Evolutionary conservation across 2,888 invertebrate species (phyloP).

Genomic region (Taphrorychus bicolor): DNA sequence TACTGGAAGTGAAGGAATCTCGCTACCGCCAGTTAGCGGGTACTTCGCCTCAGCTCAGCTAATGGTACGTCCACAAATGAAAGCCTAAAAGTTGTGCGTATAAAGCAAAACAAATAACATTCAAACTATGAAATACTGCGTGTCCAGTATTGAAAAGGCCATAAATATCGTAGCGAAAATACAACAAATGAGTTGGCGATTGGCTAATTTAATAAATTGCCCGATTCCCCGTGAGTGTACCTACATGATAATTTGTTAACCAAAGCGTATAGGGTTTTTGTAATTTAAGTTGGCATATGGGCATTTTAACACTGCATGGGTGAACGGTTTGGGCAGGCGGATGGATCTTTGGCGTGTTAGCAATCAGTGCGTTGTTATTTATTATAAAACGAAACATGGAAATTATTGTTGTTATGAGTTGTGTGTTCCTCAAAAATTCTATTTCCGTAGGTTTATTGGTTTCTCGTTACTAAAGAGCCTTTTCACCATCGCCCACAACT

Average conservation of each 20-base stretch:
- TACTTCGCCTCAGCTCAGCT: not conserved
- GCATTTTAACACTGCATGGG: too few relatives aligned
- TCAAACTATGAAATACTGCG: not conserved
- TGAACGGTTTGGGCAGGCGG: too few relatives aligned
- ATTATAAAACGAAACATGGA: too few relatives aligned
- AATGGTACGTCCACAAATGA: not conserved
- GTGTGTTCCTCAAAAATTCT: too few relatives aligned
- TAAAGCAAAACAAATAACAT: not conserved
- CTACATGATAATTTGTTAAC: not conserved
- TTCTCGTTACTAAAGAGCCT: too few relatives aligned
- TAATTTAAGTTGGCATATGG: too few relatives aligned
- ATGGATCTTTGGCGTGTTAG: too few relatives aligned
- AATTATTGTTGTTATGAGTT: too few relatives aligned
- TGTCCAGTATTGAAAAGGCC: not conserved
- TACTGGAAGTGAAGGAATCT: not conserved
- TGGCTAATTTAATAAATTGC: not conserved
- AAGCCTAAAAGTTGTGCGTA: not conserved
- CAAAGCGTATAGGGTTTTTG: not conserved
- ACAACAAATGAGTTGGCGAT: not conserved
- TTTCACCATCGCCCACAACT: too few relatives aligned
- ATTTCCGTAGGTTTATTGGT: too few relatives aligned
- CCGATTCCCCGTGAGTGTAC: too few relatives aligned
- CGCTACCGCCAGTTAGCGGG: not conserved
- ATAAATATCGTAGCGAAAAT: not conserved
- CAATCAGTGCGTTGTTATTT: too few relatives aligned